These are phyloP conservation scores for Drosophila testacea DNA, from an alignment of 2,888 invertebrate genomes.

Conservation along the genomic window DNA sequence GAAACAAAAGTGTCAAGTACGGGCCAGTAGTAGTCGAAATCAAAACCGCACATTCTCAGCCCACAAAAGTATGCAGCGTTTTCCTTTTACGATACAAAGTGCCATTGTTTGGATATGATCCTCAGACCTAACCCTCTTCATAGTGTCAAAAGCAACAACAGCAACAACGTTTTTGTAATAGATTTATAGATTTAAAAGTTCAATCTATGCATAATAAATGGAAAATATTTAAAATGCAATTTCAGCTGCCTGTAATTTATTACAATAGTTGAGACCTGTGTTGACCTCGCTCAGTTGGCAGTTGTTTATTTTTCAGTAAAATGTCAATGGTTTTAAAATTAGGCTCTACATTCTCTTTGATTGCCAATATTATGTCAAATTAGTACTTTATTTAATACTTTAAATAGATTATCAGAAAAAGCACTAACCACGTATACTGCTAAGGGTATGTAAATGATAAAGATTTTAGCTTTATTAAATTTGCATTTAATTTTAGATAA, in stretches of 20 bases:
- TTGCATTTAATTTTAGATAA: too few relatives aligned
- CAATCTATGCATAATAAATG: neutral
- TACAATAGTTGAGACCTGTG: neutral
- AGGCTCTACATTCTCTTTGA: neutral
- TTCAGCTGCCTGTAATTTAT: conserved; percentile 1
- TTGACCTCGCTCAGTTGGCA: neutral
- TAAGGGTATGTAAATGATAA: too few relatives aligned
- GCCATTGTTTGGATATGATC: conserved; percentile 7
- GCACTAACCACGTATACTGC: too few relatives aligned
- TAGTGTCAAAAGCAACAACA: too few relatives aligned
- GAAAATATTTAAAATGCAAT: neutral
- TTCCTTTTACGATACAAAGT: conserved; percentile 12
- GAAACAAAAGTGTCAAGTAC: conserved; percentile 53
- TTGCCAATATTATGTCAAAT: neutral
- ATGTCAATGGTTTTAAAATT: neutral
- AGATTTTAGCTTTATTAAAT: too few relatives aligned
- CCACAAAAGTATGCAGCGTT: conserved; percentile 46
- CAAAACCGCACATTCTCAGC: conserved; percentile 18
- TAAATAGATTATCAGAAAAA: too few relatives aligned
- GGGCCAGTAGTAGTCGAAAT: conserved; percentile 44
- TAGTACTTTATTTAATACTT: neutral
- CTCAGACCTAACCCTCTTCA: neutral
- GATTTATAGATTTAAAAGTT: neutral
- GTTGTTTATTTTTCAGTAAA: neutral
- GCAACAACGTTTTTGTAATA: neutral